Evolutionary conservation across 1,140 invertebrate species (phyloP).

Genomic region (Neomicropteryx cornuta): DNA sequence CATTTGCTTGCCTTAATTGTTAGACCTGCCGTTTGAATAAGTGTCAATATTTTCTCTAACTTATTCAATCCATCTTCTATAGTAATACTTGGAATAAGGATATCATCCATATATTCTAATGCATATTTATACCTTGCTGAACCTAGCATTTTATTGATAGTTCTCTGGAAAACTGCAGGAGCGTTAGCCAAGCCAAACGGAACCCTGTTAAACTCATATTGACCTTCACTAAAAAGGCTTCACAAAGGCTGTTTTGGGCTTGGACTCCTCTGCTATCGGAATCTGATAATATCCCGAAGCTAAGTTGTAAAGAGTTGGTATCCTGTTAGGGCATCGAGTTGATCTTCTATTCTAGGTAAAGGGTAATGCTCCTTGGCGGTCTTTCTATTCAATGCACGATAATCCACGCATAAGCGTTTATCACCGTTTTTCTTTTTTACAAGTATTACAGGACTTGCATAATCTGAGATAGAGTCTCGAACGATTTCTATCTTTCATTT

Average conservation of each 20-base stretch:
- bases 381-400: constrained; percentile 13
- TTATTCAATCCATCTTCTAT: constrained; percentile 23
- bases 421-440: constrained; percentile 17
- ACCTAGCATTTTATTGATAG: constrained; percentile 15
- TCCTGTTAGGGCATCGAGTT: constrained; percentile 10
- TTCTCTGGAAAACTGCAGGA: constrained; percentile 19
- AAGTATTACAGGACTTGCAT: constrained; percentile 14
- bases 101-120: constrained; percentile 21
- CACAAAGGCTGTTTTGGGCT: constrained; percentile 23
- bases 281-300: constrained; percentile 24
- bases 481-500: constrained; percentile 25
- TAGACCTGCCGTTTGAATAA: constrained; percentile 14
- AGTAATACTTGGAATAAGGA: constrained; percentile 25
- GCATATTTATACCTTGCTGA: constrained; percentile 3
- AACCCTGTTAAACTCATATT: constrained; percentile 21
- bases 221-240: constrained; percentile 19
- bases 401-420: constrained; percentile 16
- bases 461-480: constrained; percentile 20
- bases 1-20: constrained; percentile 19
- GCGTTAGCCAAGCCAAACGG: constrained; percentile 26
- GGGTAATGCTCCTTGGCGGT: constrained; percentile 15
- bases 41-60: constrained; percentile 18
- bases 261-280: constrained; percentile 10
- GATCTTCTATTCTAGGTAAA: constrained; percentile 10
- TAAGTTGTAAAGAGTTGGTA: constrained; percentile 6